Base-by-base conservation (phyloP, 2,113 vertebrate species). In the Vireo altiloquus region DNA sequence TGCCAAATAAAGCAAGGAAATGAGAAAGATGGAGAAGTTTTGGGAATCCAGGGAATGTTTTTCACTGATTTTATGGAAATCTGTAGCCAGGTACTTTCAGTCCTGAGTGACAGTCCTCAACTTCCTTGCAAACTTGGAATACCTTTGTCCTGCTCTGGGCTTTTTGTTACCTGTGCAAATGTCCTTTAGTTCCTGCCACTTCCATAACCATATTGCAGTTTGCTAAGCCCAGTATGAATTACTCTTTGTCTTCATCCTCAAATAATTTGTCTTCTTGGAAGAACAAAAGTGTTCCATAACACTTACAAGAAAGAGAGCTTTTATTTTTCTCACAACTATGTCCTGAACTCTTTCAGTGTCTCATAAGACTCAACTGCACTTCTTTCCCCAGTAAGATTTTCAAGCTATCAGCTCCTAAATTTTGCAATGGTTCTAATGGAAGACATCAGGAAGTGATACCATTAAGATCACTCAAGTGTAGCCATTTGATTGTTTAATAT, bases 351-450 rank as follows among this genome's bases (percentile, higher is more conserved):
- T 82, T 60, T 9, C 44, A 77, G 52, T 42, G 33, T 77, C 76
- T 82, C 40, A 4, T 61, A 35, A 57, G 8, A 74, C 70, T 95
- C 57, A 60, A 16, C 33, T 68, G 47, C 44, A 66, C 12, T 87
- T 72, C 76, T 93, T 94, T 5, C 22, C 7, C 31, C 35, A 37
- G 28, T 68, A 86, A 82, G 56, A 78, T 89, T 89, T 91, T 78
- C 42, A 82, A 44, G 74, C 61, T 82, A 44, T 84, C 72, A 79
- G 31, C 87, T 96, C 77, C 83, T 94, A 40, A 60, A 92, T 63
- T 94, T 89, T 91, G 80, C 90, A 96, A 3, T 84, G 69, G 52
- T 59, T 89, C 87, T 95, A 94, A 94, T 92, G 87, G 94, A 92
- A 87, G 42, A 59, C 49, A 84, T 82, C 77, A 85, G 88, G 70